Conservation (phyloP, 2,888 invertebrate species). For the Pseudeuparius sepicola region DNA sequence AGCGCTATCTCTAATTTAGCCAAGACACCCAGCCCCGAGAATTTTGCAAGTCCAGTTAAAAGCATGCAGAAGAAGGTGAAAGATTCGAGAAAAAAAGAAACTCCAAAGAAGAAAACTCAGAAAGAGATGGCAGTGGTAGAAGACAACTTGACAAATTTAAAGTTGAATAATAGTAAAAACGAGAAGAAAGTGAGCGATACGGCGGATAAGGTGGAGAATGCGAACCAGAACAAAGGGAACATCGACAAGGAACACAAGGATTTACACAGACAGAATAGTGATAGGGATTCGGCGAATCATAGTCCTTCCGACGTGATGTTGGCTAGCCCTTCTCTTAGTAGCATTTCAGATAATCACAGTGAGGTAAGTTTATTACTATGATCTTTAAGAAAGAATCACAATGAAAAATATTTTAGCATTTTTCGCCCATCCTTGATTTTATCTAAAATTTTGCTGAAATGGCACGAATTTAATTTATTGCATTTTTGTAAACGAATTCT, state of each 20-base stretch:
- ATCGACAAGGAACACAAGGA: constrained; percentile 22
- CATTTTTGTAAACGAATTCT: too few species aligned
- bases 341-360: constrained; percentile 60
- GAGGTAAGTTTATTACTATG: constrained; percentile 40
- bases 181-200: background rate
- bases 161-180: background rate
- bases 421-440: too few species aligned
- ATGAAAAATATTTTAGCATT: too few species aligned
- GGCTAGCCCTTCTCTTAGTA: constrained; percentile 57
- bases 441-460: too few species aligned
- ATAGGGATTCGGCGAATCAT: constrained; percentile 65
- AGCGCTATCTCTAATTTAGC: constrained; percentile 16
- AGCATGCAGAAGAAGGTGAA: constrained; percentile 1
- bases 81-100: constrained; percentile 8
- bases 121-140: constrained; percentile 25
- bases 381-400: too few species aligned
- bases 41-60: too few species aligned
- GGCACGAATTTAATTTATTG: too few species aligned
- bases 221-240: constrained; percentile 9
- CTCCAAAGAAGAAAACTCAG: constrained; percentile 21
- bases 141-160: constrained; percentile 25
- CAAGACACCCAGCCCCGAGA: constrained; percentile 20
- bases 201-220: background rate
- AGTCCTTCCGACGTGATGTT: constrained; percentile 62
- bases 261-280: constrained; percentile 36